A percentile compares a stretch with the other conserved stretches of the same genome.
phyloP scores from a whole-genome alignment of 2,113 vertebrate genomes.

The Gadus macrocephalus region DNA sequence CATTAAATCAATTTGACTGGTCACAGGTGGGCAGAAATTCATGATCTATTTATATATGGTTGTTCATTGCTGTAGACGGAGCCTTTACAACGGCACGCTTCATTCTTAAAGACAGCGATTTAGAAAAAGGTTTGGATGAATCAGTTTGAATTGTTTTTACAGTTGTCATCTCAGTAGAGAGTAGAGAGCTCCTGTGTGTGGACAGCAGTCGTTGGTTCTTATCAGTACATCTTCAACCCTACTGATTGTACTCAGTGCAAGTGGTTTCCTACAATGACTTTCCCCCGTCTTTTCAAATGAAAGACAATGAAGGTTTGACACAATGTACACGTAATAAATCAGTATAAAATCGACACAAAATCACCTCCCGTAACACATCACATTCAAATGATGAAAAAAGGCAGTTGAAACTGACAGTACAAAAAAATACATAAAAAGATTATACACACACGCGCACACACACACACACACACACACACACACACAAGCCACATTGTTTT shows the following conservation, averaged over 20 bases:
- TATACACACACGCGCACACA: no score
- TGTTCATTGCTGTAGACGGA: no score
- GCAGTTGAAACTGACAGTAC: background rate
- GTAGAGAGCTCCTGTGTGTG: background rate
- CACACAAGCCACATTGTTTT: no score
- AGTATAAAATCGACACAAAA: no score
- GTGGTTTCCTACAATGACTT: background rate
- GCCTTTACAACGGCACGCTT: no score
- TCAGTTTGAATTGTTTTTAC: background rate
- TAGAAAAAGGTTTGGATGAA: no score
- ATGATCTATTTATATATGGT: conserved; percentile 1
- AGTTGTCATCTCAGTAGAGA: background rate
- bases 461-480: no score
- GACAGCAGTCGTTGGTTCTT: conserved; percentile 18
- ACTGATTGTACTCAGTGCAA: conserved; percentile 17
- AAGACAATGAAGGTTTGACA: conserved; percentile 21
- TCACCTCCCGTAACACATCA: no score
- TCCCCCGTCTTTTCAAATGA: background rate
- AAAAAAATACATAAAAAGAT: no score
- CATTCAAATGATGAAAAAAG: conserved; percentile 3
- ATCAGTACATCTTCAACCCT: background rate
- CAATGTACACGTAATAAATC: conserved; percentile 10
- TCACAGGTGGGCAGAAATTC: background rate
- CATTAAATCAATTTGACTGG: background rate
- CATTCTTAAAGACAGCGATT: no score